A percentile compares a stretch with the other conserved stretches of the same genome.
Conservation (phyloP, 2,888 invertebrate species). For the Drosophila multiciliata region DNA sequence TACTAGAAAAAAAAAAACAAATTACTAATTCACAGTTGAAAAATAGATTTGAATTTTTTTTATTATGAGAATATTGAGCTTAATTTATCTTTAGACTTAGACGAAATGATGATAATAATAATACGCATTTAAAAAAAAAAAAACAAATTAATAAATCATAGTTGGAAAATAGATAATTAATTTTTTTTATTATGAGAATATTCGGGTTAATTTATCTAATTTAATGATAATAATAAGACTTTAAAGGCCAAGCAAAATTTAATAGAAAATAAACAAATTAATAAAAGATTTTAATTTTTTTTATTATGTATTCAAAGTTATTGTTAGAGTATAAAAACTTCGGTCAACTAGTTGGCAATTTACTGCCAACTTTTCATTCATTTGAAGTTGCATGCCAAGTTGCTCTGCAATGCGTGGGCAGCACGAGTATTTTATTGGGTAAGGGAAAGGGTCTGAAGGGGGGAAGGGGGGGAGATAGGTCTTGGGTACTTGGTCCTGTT, state of each 20-base stretch:
- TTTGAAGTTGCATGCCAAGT: conserved; percentile 71
- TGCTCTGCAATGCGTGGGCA: conserved; percentile 41
- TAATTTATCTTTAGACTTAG: too few species aligned
- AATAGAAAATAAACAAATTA: not conserved
- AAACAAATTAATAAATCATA: too few species aligned
- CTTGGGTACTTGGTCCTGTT: conserved; percentile 35
- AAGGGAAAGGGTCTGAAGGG: conserved; percentile 1
- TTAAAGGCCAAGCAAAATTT: not conserved
- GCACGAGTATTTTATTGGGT: not conserved
- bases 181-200: too few species aligned
- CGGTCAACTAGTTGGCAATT: conserved; percentile 3
- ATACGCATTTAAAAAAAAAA: not conserved
- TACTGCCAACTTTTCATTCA: conserved; percentile 42
- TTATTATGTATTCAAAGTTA: not conserved
- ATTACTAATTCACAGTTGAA: not conserved
- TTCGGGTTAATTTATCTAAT: too few species aligned
- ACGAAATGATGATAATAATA: too few species aligned
- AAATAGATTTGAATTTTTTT: not conserved
- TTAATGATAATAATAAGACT: too few species aligned
- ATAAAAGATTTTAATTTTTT: not conserved
- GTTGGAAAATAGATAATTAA: too few species aligned
- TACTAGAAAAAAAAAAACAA: not conserved
- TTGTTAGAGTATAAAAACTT: conserved; percentile 27
- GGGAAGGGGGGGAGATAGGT: conserved; percentile 1
- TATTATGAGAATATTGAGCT: not conserved